Conservation (phyloP, 2,888 invertebrate species). For the Agrotis exclamationis region DNA sequence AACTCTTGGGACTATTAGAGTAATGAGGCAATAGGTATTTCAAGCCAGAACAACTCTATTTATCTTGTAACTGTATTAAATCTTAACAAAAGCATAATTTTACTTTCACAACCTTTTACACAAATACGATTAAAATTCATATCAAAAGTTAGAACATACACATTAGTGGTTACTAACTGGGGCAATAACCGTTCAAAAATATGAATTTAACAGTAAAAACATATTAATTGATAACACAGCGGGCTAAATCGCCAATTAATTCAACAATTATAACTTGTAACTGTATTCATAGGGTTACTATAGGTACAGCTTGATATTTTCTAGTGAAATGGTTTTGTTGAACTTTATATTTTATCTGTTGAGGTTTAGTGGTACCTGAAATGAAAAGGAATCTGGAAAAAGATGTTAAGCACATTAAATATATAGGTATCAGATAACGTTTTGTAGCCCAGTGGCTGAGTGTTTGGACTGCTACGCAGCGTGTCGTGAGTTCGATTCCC, state of each 20-base stretch:
- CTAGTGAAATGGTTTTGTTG: background rate
- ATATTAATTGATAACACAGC: constrained; percentile 56
- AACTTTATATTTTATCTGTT: background rate
- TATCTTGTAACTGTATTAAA: background rate
- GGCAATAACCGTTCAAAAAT: constrained; percentile 10
- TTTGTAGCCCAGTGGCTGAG: too few species aligned
- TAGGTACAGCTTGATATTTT: constrained; percentile 26
- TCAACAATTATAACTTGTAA: constrained; percentile 61
- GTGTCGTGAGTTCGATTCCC: too few species aligned
- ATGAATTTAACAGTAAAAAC: constrained; percentile 39
- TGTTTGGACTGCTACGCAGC: too few species aligned
- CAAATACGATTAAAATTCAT: constrained; percentile 37
- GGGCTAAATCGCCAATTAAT: constrained; percentile 58
- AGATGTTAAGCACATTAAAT: too few species aligned
- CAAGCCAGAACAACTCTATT: too few species aligned
- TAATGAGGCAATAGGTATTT: too few species aligned
- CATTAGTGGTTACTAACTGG: constrained; percentile 23
- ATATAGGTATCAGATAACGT: too few species aligned
- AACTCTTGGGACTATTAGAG: too few species aligned
- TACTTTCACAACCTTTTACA: background rate
- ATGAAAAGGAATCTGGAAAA: background rate
- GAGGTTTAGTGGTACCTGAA: too few species aligned
- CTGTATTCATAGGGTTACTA: constrained; percentile 51
- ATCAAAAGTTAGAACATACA: constrained; percentile 20
- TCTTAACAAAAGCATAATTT: background rate